A percentile compares a stretch with the other conserved stretches of the same genome.
These are phyloP conservation scores for Podabrus alpinus DNA, from an alignment of 2,888 invertebrate species.

Conservation along the genomic window DNA sequence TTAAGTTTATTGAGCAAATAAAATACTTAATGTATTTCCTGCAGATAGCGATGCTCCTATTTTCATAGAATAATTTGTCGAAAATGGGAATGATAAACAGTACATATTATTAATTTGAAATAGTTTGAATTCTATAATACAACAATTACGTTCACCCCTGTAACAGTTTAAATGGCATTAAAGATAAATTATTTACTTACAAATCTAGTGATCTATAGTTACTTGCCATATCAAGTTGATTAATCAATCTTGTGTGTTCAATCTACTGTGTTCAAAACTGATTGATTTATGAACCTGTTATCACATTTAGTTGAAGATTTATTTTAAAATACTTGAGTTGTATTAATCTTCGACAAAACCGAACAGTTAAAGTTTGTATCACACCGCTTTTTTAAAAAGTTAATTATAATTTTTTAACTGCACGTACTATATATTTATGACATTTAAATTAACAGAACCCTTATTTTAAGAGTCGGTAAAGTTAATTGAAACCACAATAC, in stretches of 20 bases:
- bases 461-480: background rate
- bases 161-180: background rate
- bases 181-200: constrained; percentile 8
- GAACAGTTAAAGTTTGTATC: background rate
- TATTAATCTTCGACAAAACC: constrained; percentile 13
- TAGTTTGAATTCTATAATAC: background rate
- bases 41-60: background rate
- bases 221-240: constrained; percentile 8
- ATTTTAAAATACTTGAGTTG: constrained; percentile 12
- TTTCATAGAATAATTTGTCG: background rate
- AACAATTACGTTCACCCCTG: background rate
- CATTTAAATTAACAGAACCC: background rate
- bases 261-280: constrained; percentile 34
- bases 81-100: background rate
- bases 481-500: background rate
- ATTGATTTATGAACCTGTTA: constrained; percentile 41
- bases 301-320: constrained; percentile 31
- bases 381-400: background rate
- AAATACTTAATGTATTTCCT: background rate
- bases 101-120: background rate
- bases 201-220: background rate
- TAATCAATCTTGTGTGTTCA: constrained; percentile 21
- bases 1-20: background rate
- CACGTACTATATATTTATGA: background rate
- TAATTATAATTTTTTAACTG: background rate